Evolutionary conservation across 2,797 vertebrate species (phyloP), one percentile per base, ranked within the genome.

Genomic region (Labeo calbasu): DNA sequence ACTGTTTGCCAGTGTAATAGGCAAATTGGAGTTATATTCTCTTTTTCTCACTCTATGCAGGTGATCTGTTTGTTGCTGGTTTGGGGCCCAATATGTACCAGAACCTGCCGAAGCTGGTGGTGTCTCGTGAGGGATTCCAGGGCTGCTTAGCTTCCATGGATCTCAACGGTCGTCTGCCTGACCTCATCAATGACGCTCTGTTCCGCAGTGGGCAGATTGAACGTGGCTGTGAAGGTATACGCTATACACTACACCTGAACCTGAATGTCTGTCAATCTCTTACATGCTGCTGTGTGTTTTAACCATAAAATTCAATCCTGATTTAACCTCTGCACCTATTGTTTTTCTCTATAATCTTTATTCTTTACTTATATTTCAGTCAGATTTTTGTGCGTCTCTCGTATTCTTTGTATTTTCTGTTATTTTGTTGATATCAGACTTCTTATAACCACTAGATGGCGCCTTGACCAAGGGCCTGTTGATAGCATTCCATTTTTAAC

Each of bases 141-240:
- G 98, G 98, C 83, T 99, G 98, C 82, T 91, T 99, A 90, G 98
- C 98, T 1, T 99, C 98, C 0, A 97, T 99, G 59, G 98, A 99
- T 91, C 95, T 99, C 82, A 99, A 99, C 1, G 98, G 98, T 5
- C 97, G 97, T 9, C 95, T 99, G 88, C 98, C 98, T 21, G 98
- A 99, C 92, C 96, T 99, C 84, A 98, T 99, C 92, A 98, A 94
- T 0, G 97, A 99, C 0, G 97, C 98, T 21, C 92, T 99, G 81
- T 97, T 99, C 90, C 96, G 96, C 89, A 99, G 97, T 0, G 98
- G 98, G 51, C 98, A 99, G 95, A 96, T 99, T 0, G 98, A 99
- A 65, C 96, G 97, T 0, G 97, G 98, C 91, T 99, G 98, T 5
- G 98, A 99, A 97, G 98, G 98, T 99, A 96, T 65, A 11, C 9